Evolutionary conservation across 2,888 invertebrate genomes (phyloP), one percentile per base, ranked within the genome.

Genomic region (Magallana nippona): DNA sequence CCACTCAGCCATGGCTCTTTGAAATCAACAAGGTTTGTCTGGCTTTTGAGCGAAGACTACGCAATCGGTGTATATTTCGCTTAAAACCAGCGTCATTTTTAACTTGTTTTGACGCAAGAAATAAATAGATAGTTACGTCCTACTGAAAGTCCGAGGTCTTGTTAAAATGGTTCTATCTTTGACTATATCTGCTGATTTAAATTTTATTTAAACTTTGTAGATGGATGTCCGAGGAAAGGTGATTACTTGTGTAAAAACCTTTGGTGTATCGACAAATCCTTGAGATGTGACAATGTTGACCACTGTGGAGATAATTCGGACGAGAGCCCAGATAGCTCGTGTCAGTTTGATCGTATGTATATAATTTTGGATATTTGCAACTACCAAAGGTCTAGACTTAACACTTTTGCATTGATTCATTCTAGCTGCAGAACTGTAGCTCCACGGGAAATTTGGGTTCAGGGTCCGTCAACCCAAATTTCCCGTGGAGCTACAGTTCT

Each of bases 251-350:
- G 98, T 93, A 96, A 96, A 93, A 96, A 97, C 88, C 97, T 97
- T 95, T 97, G 98, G 95, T 98, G 98, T 95, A 98, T 98, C 92
- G 97, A 97, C 94, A 97, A 96, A 86, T 98, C 98, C 94, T 96
- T 98, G 86, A 96, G 97, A 90, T 98, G 98, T 95, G 98, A 98
- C 95, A 97, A 97, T 85, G 96, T 98, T 88, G 97, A 98, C 95
- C 98, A 98, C 95, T 98, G 98, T 94, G 98, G 97, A 81, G 98
- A 98, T 94, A 97, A 97, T 88, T 98, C 98, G 81, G 98, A 98
- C 94, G 98, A 98, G 95, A 96, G 97, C 92, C 96, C 96, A 87
- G 95, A 97, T 90, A 85, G 89, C 10, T 86, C 90, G 17, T 98
- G 98, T 95, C 96, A 97, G 57, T 86, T 86, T 78, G 86, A 90